Evolutionary conservation across 2,113 vertebrate species (phyloP), one percentile per base, ranked within the genome.

Genomic region (Ahaetulla prasina): DNA sequence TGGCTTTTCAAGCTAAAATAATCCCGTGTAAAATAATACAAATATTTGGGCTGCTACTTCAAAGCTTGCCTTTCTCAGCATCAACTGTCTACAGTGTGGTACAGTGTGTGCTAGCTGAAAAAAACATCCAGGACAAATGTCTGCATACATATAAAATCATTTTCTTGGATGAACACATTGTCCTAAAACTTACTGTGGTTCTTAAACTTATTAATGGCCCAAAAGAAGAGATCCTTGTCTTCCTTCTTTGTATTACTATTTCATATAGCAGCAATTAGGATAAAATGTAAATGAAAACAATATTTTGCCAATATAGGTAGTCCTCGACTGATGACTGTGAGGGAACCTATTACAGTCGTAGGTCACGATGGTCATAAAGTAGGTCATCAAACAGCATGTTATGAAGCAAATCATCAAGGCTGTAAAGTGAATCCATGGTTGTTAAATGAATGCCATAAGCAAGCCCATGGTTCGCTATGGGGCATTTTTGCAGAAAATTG

Each of bases 121-220:
- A 87, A 94, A 47, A 93, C 47, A 94, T 90, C 68, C 90, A 96
- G 39, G 47, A 90, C 95, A 93, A 89, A 93, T 92, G 91, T 95
- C 92, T 92, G 93, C 94, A 94, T 43, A 80, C 47, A 54, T 89
- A 89, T 87, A 92, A 90, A 92, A 84, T 89, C 88, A 91, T 43
- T 94, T 91, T 93, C 90, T 92, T 86, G 74, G 91, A 96, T 89
- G 30, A 95, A n/a, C 88, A 91, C 0, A 0, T 60, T 52, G 57
- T 94, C 96, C 87, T 92, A 93, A 0, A 0, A 91, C 86, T 94
- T 0, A 0, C 89, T 43, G 87, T 93, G 87, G 63, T 93, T 85
- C 63, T 88, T 88, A 43, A 95, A 95, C 85, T 85, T 63, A n/a
- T 90, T 85, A 39, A 85, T 94, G 89, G 87, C 53, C 7, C 25